Conservation (phyloP, 1,140 invertebrate species). For the Dendrolimus kikuchii region DNA sequence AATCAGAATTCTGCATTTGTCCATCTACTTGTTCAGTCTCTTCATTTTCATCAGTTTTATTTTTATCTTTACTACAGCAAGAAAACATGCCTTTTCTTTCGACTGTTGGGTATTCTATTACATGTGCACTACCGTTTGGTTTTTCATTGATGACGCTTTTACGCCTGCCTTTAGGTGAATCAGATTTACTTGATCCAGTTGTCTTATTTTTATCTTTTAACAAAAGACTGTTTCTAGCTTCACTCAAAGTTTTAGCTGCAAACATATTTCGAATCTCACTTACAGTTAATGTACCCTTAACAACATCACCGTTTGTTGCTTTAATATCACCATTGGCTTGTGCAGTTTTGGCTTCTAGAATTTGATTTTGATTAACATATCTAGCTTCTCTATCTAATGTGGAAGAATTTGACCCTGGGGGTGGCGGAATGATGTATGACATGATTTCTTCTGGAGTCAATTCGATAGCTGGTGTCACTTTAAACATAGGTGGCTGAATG, state of each 20-base stretch:
- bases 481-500: slow-evolving; percentile 83
- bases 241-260: slow-evolving; percentile 61
- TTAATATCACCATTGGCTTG: slow-evolving; percentile 28
- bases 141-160: slow-evolving; percentile 55
- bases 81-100: slow-evolving; percentile 79
- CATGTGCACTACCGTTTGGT: slow-evolving; percentile 61
- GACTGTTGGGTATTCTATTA: slow-evolving; percentile 79
- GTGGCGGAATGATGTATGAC: slow-evolving; percentile 86
- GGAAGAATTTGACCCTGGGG: slow-evolving; percentile 73
- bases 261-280: slow-evolving; percentile 72
- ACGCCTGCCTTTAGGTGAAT: slow-evolving; percentile 63
- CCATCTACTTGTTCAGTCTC: slow-evolving; percentile 48
- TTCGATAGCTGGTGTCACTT: slow-evolving; percentile 79
- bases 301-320: slow-evolving; percentile 57
- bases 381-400: slow-evolving; percentile 56
- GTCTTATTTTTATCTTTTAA: slow-evolving; percentile 65
- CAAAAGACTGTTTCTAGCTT: slow-evolving; percentile 67
- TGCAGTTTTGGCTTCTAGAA: slow-evolving; percentile 36
- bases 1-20: slow-evolving; percentile 51
- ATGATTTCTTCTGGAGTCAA: slow-evolving; percentile 84
- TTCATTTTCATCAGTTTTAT: slow-evolving; percentile 60
- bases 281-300: slow-evolving; percentile 64
- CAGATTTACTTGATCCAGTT: slow-evolving; percentile 41
- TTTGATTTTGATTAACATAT: slow-evolving; percentile 56
- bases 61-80: slow-evolving; percentile 76